Base-by-base conservation (phyloP, 2,797 vertebrate species). In the Crenuchus spilurus region DNA sequence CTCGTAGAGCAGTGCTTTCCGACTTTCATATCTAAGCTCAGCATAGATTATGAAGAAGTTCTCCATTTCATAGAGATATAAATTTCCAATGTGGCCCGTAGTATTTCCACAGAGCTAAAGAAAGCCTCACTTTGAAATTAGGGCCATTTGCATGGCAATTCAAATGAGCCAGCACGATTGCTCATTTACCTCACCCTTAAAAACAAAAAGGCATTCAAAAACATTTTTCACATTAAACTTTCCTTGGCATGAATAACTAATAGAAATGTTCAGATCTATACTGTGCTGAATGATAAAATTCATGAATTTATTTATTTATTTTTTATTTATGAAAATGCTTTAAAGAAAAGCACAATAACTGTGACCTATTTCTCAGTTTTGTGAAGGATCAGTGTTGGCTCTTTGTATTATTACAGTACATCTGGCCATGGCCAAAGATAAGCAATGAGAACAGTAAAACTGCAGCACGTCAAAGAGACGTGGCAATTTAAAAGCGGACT, bases 391-490 rank as follows among this genome's bases (percentile, higher is more conserved):
- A 14, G 28, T 44, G 33, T 3, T 35, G 14, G 0, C 46, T 41
- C 46, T 54, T 65, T 42, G 30, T 54, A 14, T 30, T 65, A 58
- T 10, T 41, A 54, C 13, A 71, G 22, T 58, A 39, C 51, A 60
- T 54, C 35, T 39, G 3, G 24, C 18, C 33, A 30, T 54, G 6
- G 20, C 39, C n/a, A 13, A 7, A 41, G 24, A 30, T 49, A 46
- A 67, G 42, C 22, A n/a, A 66, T 26, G n/a, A 31, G 42, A 67
- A 55, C 7, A 57, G 14, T 75, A 75, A 75, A 72, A 61, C 55
- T 48, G 48, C 4, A 30, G 3, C 35, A 41, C 3, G 16, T 58
- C 33, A 51, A 61, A 73, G 28, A 67, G 55, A 14, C 0, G 41
- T 37, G 49, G 64, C 28, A 67, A 66, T 35, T 54, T 67, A 61